Conservation (phyloP, 2,888 invertebrate species). For the Drosophila ezoana region DNA sequence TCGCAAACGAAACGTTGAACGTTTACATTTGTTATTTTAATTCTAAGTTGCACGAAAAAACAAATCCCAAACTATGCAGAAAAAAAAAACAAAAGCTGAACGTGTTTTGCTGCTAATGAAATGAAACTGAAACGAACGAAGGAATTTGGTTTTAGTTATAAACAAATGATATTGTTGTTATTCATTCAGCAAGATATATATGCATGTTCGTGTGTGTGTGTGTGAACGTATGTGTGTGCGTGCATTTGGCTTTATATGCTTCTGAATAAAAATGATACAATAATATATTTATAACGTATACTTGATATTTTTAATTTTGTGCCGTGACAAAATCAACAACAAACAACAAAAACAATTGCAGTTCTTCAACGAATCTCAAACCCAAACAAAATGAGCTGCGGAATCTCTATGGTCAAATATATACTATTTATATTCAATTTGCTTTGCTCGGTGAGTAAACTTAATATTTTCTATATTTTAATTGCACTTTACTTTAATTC, state of each 20-base stretch:
- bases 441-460: slow-evolving; percentile 90
- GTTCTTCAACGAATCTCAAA: slow-evolving; percentile 55
- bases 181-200: background rate
- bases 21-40: slow-evolving; percentile 47
- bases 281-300: slow-evolving; percentile 43
- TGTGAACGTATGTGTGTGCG: slow-evolving; percentile 24
- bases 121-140: slow-evolving; percentile 15
- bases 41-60: slow-evolving; percentile 36
- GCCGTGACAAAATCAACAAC: slow-evolving; percentile 1
- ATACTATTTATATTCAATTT: slow-evolving; percentile 93
- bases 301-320: slow-evolving; percentile 34
- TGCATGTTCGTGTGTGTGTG: background rate
- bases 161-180: slow-evolving; percentile 27
- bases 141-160: slow-evolving; percentile 19
- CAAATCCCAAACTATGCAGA: slow-evolving; percentile 27
- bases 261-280: slow-evolving; percentile 48
- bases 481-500: background rate
- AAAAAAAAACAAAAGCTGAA: slow-evolving; percentile 19
- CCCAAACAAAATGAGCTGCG: slow-evolving; percentile 88
- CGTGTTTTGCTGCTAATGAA: slow-evolving; percentile 51
- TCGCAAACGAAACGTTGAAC: slow-evolving; percentile 33
- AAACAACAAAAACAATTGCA: slow-evolving; percentile 53
- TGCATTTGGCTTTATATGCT: slow-evolving; percentile 30
- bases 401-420: slow-evolving; percentile 92
- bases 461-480: background rate